Evolutionary conservation across 2,797 vertebrate genomes (phyloP), one percentile per base, ranked within the genome.

Genomic region (Xiphorhynchus erythropygius): DNA sequence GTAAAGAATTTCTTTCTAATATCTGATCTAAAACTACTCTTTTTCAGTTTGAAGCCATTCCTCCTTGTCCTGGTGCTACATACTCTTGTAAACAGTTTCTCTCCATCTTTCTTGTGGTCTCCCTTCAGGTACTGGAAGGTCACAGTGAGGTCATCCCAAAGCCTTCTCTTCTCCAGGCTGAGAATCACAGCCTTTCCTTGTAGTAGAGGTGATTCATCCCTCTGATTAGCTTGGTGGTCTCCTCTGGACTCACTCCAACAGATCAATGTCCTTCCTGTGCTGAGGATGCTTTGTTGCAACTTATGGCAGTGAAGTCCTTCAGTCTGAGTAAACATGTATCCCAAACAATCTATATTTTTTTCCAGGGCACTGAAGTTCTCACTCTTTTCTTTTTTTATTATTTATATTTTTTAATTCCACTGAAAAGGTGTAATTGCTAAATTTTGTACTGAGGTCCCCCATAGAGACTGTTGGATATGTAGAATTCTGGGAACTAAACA

Each of bases 201-300:
- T 2, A 46, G 23, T 1, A 63, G 19, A 64, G 28, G 1, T 6
- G 5, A 1, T 70, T 14, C 65, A 32, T 3, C 35, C 27, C 15
- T 28, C 22, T 35, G 28, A 63, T 11, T 18, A 22, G 11, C 11
- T 49, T 27, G 2, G 10, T 41, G 22, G 3, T 17, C 35, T 79
- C 22, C 7, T 41, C 37, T 53, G 44, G 18, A 24, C 14, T 25
- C 0, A 0, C 12, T 65, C 32, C 14, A 79, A 10, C 6, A 42
- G 2, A 2, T 74, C 18, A 7, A 2, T 7, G 24, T 52, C 37
- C n/a, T 57, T 84, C 22, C 3, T 37, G 5, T 46, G 4, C 3
- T 50, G 32, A 35, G 6, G 10, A 74, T 49, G 47, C 18, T 80
- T 64, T 46, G 18, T 47, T 50, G 32, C 24, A 80, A 74, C 21